Base-by-base conservation (phyloP, 2,113 vertebrate species). In the Romanogobio albipinnatus region DNA sequence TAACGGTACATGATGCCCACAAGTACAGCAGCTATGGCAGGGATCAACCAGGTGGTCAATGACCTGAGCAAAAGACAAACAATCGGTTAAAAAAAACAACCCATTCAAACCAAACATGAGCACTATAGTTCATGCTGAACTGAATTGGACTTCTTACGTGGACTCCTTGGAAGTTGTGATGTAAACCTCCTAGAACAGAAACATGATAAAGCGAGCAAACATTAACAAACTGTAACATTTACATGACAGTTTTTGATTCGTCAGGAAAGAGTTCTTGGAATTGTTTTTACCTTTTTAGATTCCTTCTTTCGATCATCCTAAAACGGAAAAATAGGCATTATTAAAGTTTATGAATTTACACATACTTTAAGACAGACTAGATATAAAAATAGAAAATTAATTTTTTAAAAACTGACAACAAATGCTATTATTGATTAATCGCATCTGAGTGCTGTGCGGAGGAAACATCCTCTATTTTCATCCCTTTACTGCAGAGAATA, bases 1-100 rank as follows among this genome's bases (percentile, higher is more conserved):
- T 94, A 97, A 61, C 97, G 97, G 90, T 98, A 99, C 93, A 98
- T 92, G 75, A 97, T 76, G 26, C 96, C 97, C 82, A 97, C 29
- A 59, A 95, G 89, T 62, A 90, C 64, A 0, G 95, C 96, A 13
- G 93, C 95, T 0, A 97, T 0, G 19, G 96, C 90, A 73, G 96
- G 97, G 87, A 99, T 95, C 80, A 99, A 86, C 97, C 97, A 99
- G 0, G 92, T 95, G 0, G 93, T 92, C 98, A 97, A 99, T 78
- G 94, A 96, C 88, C 95, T 96, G 74, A 85, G 70, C 9, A 76
- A 85, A 43, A 26, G 26, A 19, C 43, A 36, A 82, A 29, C 8
- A 53, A 9, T n/a, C 1, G 5, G 29, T 17, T 43, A 43, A 76
- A 7, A 47, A 19, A 80, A 19, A 3, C 24, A 24, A 59, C n/a